Conservation (phyloP, 2,888 invertebrate species). For the Morpho achilles region DNA sequence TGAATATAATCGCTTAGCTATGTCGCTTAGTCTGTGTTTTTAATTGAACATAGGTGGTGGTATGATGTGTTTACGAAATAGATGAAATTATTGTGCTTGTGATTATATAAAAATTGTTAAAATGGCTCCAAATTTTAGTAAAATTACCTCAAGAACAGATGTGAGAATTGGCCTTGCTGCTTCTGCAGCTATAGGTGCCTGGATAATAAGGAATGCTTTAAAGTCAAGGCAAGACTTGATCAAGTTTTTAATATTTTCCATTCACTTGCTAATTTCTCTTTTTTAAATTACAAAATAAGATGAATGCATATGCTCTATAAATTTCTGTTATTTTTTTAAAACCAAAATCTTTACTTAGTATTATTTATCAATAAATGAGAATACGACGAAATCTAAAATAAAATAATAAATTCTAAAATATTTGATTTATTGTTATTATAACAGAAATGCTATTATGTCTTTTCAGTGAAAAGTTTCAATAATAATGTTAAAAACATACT, state of each 20-base stretch:
- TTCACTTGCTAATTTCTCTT: background rate
- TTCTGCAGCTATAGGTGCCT: conserved; percentile 80
- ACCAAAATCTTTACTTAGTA: background rate
- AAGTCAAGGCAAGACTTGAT: conserved; percentile 65
- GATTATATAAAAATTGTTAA: conserved; percentile 16
- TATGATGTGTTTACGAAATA: conserved; percentile 13
- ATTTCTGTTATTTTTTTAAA: too few species aligned
- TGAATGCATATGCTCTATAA: too few species aligned
- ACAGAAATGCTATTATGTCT: too few species aligned
- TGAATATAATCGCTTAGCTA: too few species aligned
- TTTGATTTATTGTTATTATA: too few species aligned
- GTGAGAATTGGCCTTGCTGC: conserved; percentile 82
- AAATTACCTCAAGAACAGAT: conserved; percentile 84
- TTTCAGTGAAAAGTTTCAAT: too few species aligned
- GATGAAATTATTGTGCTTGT: conserved; percentile 9
- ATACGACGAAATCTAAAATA: too few species aligned
- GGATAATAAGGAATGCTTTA: conserved; percentile 76
- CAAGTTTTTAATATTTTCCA: conserved; percentile 11
- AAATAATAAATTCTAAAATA: too few species aligned
- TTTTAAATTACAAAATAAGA: background rate
- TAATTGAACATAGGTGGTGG: background rate
- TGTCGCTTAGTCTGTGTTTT: too few species aligned
- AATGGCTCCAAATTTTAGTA: conserved; percentile 89
- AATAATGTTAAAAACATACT: too few species aligned
- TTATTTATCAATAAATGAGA: background rate